Percentiles rank a stretch among this genome's conserved stretches.
Conservation (phyloP, 1,140 invertebrate genomes). For the Drosophila rufa region DNA sequence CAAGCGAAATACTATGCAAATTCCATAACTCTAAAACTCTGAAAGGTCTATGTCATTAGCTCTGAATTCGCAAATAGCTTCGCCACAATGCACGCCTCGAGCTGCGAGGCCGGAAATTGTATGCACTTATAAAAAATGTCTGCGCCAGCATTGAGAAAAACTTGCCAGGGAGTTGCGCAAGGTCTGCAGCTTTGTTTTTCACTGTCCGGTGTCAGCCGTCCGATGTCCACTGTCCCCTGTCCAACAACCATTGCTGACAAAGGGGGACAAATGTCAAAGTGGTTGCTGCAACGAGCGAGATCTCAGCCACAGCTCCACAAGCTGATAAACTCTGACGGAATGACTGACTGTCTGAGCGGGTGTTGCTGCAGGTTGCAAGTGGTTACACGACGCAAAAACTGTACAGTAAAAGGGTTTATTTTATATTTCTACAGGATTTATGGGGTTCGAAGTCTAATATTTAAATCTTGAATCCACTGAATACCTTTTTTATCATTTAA, state of each 20-base stretch:
- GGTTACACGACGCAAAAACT: slow-evolving; percentile 10
- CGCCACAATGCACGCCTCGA: slow-evolving; percentile 14
- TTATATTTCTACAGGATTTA: background rate
- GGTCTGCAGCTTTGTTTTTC: slow-evolving; percentile 22
- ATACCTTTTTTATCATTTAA: background rate
- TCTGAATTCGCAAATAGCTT: slow-evolving; percentile 30
- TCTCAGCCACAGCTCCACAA: slow-evolving; percentile 17
- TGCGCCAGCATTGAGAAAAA: slow-evolving; percentile 31
- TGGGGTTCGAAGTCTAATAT: too few relatives aligned
- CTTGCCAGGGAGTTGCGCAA: slow-evolving; percentile 59
- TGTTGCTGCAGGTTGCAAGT: slow-evolving; percentile 7
- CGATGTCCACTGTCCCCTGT: slow-evolving; percentile 8
- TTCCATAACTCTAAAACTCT: slow-evolving; percentile 30
- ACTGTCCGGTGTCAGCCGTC: slow-evolving; percentile 16
- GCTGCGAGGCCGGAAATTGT: slow-evolving; percentile 41
- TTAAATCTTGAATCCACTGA: too few relatives aligned
- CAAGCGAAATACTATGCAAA: slow-evolving; percentile 25
- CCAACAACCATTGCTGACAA: slow-evolving; percentile 25
- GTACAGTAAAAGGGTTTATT: background rate
- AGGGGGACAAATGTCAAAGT: slow-evolving; percentile 52
- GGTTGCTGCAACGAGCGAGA: slow-evolving; percentile 45
- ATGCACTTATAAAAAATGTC: slow-evolving; percentile 41
- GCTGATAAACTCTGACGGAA: slow-evolving; percentile 25
- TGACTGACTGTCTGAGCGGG: slow-evolving; percentile 7
- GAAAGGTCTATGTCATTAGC: slow-evolving; percentile 62